Evolutionary conservation across 2,888 invertebrate genomes (phyloP).

Genomic region (Disparrhopalites patrizii): DNA sequence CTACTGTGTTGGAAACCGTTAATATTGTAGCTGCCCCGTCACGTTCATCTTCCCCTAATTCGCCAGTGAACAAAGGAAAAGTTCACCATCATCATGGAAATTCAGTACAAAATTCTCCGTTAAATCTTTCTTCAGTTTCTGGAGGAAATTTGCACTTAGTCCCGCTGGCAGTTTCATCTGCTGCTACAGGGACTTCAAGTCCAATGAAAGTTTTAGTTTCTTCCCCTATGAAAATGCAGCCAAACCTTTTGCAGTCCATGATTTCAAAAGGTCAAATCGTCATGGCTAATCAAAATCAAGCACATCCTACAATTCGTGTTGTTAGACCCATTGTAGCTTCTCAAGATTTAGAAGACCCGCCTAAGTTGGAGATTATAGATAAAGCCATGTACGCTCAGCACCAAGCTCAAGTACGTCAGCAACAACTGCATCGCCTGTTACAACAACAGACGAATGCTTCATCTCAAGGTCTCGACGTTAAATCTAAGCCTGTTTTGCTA

Average conservation of each 20-base stretch:
- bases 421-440: background rate
- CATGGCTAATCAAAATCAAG: slow-evolving; percentile 34
- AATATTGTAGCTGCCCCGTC: slow-evolving; percentile 37
- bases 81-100: slow-evolving; percentile 22
- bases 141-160: slow-evolving; percentile 26
- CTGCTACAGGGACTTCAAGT: slow-evolving; percentile 32
- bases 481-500: background rate
- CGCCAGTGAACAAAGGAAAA: slow-evolving; percentile 13
- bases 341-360: background rate
- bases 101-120: slow-evolving; percentile 32
- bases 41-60: slow-evolving; percentile 38
- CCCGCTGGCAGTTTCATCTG: slow-evolving; percentile 42
- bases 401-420: background rate
- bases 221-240: slow-evolving; percentile 42
- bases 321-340: slow-evolving; percentile 34
- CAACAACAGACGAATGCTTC: background rate
- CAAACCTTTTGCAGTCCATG: slow-evolving; percentile 27
- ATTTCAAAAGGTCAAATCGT: slow-evolving; percentile 35
- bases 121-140: slow-evolving; percentile 35
- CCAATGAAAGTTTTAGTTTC: slow-evolving; percentile 50
- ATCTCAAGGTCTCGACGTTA: no score
- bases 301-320: slow-evolving; percentile 40
- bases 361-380: slow-evolving; percentile 9
- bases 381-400: no score
- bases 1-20: slow-evolving; percentile 42